Conservation (phyloP, 2,797 vertebrate genomes). For the Eulemur albifrons region DNA sequence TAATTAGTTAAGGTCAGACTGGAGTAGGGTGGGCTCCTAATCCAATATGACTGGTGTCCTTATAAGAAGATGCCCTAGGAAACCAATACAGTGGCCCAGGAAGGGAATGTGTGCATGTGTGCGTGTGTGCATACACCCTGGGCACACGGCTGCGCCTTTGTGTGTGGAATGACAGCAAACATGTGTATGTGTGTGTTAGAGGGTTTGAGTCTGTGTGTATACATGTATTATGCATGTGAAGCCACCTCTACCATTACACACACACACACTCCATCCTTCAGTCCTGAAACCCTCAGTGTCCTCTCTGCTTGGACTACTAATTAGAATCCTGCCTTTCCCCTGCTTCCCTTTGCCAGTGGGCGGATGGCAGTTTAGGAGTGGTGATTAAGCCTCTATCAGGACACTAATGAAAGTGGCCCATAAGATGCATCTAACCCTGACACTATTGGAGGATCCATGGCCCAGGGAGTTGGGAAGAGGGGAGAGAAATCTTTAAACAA, state of each 20-base stretch:
- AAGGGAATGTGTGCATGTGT: neutral
- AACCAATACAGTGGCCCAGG: neutral
- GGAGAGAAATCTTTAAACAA: neutral
- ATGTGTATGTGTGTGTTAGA: rapidly evolving
- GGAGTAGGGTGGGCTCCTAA: neutral
- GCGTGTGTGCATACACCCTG: rapidly evolving
- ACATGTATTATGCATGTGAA: neutral
- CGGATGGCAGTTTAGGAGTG: neutral
- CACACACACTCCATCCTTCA: neutral
- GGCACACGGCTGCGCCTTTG: too few species aligned
- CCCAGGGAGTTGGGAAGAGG: neutral
- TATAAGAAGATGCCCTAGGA: neutral
- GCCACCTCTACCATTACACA: neutral
- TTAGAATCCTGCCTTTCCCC: neutral
- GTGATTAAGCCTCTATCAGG: slow-evolving; percentile 31
- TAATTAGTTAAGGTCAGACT: neutral
- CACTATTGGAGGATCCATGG: neutral
- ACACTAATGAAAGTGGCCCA: slow-evolving; percentile 27
- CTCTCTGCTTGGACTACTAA: neutral
- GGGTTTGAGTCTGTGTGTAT: neutral
- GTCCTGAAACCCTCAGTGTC: neutral
- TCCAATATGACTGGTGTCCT: neutral
- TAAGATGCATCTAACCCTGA: slow-evolving; percentile 39
- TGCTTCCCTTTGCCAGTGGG: neutral
- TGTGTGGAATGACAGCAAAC: neutral